These are phyloP conservation scores for Caligus rogercresseyi DNA, from an alignment of 1,140 invertebrate species.

Conservation along the genomic window DNA sequence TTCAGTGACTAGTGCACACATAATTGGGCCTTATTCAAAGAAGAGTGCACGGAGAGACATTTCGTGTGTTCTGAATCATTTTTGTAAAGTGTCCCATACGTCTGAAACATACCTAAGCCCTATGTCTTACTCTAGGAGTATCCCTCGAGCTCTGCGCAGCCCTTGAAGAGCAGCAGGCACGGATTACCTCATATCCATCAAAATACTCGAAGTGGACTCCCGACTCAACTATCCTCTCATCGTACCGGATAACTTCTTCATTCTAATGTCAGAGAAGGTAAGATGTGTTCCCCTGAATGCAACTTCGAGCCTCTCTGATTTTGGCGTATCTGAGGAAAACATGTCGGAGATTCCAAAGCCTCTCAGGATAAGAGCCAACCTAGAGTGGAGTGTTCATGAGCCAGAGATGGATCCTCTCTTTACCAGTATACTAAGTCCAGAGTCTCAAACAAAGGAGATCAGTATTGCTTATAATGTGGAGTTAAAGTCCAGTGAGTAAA, in stretches of 20 bases:
- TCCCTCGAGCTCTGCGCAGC: no score
- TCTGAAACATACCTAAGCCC: no score
- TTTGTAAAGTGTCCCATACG: no score
- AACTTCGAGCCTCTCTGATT: background rate
- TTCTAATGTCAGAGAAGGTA: background rate
- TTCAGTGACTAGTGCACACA: no score
- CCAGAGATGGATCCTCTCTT: background rate
- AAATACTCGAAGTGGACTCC: no score
- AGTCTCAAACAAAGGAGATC: background rate
- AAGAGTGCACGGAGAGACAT: no score
- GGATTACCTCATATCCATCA: background rate
- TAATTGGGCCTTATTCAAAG: no score
- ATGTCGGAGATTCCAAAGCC: background rate
- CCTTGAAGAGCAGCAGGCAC: no score
- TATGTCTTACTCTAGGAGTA: no score
- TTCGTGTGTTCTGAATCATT: no score
- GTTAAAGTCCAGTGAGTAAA: no score
- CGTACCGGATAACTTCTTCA: background rate
- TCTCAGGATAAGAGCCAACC: background rate
- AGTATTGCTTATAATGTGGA: background rate
- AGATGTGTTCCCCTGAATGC: background rate
- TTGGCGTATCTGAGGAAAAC: background rate
- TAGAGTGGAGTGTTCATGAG: background rate
- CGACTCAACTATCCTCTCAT: background rate
- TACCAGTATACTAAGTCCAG: background rate